Percentiles rank a stretch among this genome's conserved stretches.
Conservation (phyloP, 2,113 vertebrate genomes). For the Hipposideros armiger region DNA sequence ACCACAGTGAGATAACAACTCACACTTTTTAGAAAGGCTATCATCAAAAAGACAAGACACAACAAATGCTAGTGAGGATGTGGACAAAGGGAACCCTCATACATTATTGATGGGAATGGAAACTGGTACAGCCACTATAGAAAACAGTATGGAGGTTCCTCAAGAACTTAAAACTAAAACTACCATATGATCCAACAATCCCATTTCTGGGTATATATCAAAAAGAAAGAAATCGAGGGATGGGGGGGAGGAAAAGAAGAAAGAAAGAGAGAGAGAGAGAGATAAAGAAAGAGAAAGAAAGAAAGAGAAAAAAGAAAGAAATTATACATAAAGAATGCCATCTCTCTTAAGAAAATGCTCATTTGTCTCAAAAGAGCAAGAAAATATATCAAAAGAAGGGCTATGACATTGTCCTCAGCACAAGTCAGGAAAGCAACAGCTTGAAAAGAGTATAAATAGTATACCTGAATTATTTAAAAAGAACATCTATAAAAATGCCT, state of each 20-base stretch:
- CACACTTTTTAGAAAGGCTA: background rate
- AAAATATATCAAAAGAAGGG: constrained; percentile 60
- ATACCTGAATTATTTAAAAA: constrained; percentile 82
- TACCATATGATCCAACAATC: background rate
- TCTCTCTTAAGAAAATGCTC: background rate
- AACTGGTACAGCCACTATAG: background rate
- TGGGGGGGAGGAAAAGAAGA: too few species aligned
- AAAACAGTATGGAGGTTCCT: background rate
- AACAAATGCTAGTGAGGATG: background rate
- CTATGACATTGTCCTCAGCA: constrained; percentile 58
- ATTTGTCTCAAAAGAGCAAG: constrained; percentile 69
- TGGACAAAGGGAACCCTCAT: background rate
- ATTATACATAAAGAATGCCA: background rate
- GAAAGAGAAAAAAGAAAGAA: background rate
- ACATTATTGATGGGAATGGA: background rate
- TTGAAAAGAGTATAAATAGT: constrained; percentile 68
- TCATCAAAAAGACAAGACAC: background rate
- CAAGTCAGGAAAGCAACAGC: constrained; percentile 68
- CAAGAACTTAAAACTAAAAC: background rate
- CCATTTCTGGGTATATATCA: background rate
- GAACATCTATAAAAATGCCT: constrained; percentile 73
- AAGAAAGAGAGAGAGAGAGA: too few species aligned
- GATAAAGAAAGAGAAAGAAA: background rate
- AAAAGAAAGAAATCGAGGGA: background rate
- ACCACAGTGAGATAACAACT: background rate